Evolutionary conservation across 2,888 invertebrate genomes (phyloP).

Genomic region (Philopedon plagiatum): DNA sequence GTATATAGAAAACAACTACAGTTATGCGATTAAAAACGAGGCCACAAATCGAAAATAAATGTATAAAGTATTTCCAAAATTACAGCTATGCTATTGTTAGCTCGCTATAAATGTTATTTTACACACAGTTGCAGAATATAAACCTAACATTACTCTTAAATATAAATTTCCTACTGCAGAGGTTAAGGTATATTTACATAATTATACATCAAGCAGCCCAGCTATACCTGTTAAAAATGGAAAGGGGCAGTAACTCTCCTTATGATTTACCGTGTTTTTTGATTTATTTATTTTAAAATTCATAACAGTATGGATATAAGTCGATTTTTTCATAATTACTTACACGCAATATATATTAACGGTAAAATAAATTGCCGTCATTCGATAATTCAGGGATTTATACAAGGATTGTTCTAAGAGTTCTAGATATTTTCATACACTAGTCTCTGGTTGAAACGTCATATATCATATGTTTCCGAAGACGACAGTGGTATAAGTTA

Average conservation of each 20-base stretch:
- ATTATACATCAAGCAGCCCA: background rate
- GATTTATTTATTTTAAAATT: constrained; percentile 1
- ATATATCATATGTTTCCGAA: too few relatives aligned
- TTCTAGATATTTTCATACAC: too few relatives aligned
- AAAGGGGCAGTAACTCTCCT: background rate
- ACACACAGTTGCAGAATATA: constrained; percentile 3
- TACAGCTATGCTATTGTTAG: background rate
- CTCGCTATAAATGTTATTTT: background rate
- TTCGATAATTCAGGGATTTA: too few relatives aligned
- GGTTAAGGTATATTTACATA: constrained; percentile 6
- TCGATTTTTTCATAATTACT: background rate
- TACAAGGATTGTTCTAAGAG: too few relatives aligned
- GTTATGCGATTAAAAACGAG: too few relatives aligned
- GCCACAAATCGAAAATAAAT: background rate
- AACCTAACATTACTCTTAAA: background rate
- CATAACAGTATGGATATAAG: background rate
- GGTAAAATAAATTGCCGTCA: background rate
- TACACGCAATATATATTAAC: background rate
- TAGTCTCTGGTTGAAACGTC: too few relatives aligned
- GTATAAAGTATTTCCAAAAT: background rate
- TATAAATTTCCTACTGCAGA: background rate
- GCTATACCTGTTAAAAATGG: background rate
- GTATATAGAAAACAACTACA: too few relatives aligned
- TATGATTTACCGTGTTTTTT: background rate
- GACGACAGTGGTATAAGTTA: too few relatives aligned